Base-by-base conservation (phyloP, 2,888 invertebrate species). In the Sphecodes monilicornis region DNA sequence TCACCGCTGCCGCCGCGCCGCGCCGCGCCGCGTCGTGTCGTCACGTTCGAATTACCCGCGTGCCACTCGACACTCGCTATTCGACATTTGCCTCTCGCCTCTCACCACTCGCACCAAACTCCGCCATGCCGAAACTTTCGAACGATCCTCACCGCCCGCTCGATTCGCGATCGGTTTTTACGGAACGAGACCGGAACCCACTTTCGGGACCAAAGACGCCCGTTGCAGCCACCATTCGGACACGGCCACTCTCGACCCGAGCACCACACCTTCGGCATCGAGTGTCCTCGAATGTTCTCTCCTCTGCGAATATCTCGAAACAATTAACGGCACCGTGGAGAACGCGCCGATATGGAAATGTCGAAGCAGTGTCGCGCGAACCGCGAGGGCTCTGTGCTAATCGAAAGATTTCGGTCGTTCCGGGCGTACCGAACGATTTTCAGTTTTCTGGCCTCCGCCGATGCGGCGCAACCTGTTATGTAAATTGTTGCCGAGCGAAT, bases 11-110 rank as follows among this genome's bases (percentile, higher is more conserved):
- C 74, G 41, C 69, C 54, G 36, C 39, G 57, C 68, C 79, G 76
- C 82, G 78, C 78, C 90, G 86, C 74, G 41, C 69, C 54, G 36
- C 39, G 57, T 71, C 79, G 76, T 80, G 78, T 80, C 90, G 86
- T 87, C 90, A 87, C 90, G 89, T 89, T 79, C 90, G 85, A 90
- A 90, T 90, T 87, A 89, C 80, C 89, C 78, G 89, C 90, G 84
- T 86, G 85, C 85, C 85, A 66, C 69, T 76, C 80, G 84, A 54
- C 54, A 54, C 76, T 82, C 32, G 66, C 22, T 32, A 2, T 18
- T 32, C 57, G 77, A 64, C n/a, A 22, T 32, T 68, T 72, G 78
- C 68, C 50, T 50, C 76, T 78, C 16, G 64, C 22, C 36, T 2
- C 66, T n/a, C 29, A 72, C 70, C 16, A 57, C 36, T 74, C 80